Evolutionary conservation across 2,113 vertebrate genomes (phyloP), one percentile per base, ranked within the genome.

Genomic region (Malurus melanocephalus): DNA sequence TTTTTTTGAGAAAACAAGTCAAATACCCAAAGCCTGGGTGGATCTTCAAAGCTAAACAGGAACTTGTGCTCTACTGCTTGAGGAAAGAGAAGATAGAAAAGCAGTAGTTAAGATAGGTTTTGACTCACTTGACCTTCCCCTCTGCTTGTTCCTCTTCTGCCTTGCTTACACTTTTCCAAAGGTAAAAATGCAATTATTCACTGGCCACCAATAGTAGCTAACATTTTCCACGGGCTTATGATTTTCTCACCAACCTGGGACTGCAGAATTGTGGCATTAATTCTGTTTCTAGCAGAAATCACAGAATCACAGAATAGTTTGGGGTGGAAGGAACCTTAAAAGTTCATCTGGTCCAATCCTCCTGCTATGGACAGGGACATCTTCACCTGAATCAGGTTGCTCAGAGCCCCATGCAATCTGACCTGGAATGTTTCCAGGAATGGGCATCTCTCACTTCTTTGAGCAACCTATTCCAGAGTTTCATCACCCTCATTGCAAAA

Each of bases 201-300:
- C 35, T 56, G 24, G 11, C 21, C 15, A 62, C 13, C 19, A 77
- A 38, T 2, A 60, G 6, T 21, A 42, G 6, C 8, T 45, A 35
- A 28, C 3, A 40, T 38, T n/a, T 89, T 56, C 27, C 1, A 0
- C 33, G 17, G 13, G 1, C 4, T 83, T 23, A 38, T 55, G 19
- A 9, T 66, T 48, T 9, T 40, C 40, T 89, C 33, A 48, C 11
- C 43, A 8, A 17, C 43, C 59, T 74, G 30, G 7, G 13, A 40
- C 7, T 59, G 28, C 2, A 40, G 10, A 77, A 33, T 9, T 13
- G 21, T 22, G 17, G 2, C 30, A 26, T 15, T 1, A 1, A 17
- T 14, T 62, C 7, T 81, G 75, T 74, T 68, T 49, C 55, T 51
- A 23, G 32, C 10, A 51, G 21, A 16, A 33, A 32, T 45, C 27